These are phyloP conservation scores for Beris chalybata DNA, from an alignment of 2,888 invertebrate species.

Conservation along the genomic window DNA sequence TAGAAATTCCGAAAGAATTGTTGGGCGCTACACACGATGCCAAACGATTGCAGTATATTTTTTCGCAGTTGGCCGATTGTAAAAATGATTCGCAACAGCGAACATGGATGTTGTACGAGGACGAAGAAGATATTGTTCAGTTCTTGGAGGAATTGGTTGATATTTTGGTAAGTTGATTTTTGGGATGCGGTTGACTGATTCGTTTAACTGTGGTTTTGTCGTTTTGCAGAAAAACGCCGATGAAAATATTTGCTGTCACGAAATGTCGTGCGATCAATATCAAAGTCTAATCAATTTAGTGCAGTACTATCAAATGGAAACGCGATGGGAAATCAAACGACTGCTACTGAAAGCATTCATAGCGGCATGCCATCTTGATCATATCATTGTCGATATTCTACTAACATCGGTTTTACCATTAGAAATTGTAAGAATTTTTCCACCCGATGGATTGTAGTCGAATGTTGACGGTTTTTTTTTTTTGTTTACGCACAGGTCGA, in stretches of 20 bases:
- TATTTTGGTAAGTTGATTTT: constrained; percentile 68
- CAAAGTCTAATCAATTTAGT: constrained; percentile 81
- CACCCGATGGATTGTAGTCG: constrained; percentile 56
- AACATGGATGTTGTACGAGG: constrained; percentile 94
- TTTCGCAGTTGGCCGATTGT: constrained; percentile 81
- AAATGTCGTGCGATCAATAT: constrained; percentile 81
- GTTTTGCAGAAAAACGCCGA: constrained; percentile 83
- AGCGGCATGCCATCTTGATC: constrained; percentile 83
- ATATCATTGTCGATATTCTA: constrained; percentile 77
- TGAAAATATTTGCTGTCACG: constrained; percentile 81
- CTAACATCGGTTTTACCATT: constrained; percentile 86
- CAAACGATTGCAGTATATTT: constrained; percentile 77
- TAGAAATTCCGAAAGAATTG: constrained; percentile 64
- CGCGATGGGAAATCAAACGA: constrained; percentile 81
- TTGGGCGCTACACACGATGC: constrained; percentile 81
- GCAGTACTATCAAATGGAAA: constrained; percentile 96
- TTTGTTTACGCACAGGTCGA: constrained; percentile 56
- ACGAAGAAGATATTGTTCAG: constrained; percentile 84
- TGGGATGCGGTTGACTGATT: too few species aligned
- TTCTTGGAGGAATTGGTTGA: constrained; percentile 81
- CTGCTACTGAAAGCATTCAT: constrained; percentile 83
- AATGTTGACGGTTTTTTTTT: background rate
- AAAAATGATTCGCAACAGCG: constrained; percentile 95
- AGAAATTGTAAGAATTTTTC: constrained; percentile 84
- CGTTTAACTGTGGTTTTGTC: constrained; percentile 22